phyloP scores from a whole-genome alignment of 2,113 vertebrate species.

The Dipodomys stephensi region DNA sequence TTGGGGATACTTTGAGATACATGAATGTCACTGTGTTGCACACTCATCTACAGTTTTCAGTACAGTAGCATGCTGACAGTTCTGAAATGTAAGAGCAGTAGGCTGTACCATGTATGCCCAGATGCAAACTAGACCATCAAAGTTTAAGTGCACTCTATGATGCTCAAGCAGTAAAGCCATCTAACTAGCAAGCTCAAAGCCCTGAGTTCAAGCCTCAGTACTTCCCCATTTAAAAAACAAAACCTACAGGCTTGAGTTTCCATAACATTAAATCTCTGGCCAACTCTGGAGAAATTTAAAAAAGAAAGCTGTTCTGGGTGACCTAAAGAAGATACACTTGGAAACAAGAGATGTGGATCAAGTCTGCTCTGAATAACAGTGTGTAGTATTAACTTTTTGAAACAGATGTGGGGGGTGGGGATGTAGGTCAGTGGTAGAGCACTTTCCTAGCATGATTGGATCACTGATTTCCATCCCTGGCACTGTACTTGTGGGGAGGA shows the following conservation, averaged over 20 bases:
- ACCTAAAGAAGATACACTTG: neutral
- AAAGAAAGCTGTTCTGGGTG: neutral
- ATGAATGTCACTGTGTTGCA: neutral
- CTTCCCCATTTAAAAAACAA: no score
- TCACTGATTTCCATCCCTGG: no score
- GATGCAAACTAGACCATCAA: neutral
- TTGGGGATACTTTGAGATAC: neutral
- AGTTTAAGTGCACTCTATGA: neutral
- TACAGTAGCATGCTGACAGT: neutral
- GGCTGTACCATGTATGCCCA: neutral
- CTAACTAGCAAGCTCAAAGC: no score
- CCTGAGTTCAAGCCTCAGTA: no score
- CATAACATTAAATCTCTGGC: neutral
- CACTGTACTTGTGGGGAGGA: no score
- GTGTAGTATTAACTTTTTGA: neutral
- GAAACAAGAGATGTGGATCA: slow-evolving; percentile 11
- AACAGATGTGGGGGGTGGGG: neutral
- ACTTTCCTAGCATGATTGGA: no score
- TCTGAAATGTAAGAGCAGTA: neutral
- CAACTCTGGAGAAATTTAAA: neutral
- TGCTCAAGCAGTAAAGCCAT: no score
- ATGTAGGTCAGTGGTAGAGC: no score
- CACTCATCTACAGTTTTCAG: neutral
- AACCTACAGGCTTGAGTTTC: neutral
- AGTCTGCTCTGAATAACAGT: neutral